A percentile compares a stretch with the other conserved stretches of the same genome.
Evolutionary conservation across 2,888 invertebrate species (phyloP).

Genomic region (Drosophila pseudotalamancana): DNA sequence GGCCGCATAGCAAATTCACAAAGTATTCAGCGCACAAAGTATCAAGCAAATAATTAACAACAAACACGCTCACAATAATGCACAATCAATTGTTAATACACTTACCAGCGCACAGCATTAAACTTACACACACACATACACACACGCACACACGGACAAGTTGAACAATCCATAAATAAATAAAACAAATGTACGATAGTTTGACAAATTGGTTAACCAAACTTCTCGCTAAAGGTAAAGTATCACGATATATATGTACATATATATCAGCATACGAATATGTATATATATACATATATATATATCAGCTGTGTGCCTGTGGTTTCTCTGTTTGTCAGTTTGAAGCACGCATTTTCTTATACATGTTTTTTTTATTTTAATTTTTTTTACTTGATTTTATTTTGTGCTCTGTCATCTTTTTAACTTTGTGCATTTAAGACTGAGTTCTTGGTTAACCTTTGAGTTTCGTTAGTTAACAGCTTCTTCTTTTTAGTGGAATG

Average conservation of each 20-base stretch:
- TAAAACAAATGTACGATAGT: conserved; percentile 17
- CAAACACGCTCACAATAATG: conserved; percentile 20
- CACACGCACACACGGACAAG: background rate
- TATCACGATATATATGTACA: conserved; percentile 1
- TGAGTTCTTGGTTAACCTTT: conserved; percentile 29
- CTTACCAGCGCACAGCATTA: conserved; percentile 11
- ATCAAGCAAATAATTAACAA: conserved; percentile 35
- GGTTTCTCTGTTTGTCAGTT: background rate
- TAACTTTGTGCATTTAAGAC: conserved; percentile 9
- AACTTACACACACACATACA: background rate
- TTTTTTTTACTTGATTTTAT: background rate
- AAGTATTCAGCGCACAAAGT: conserved; percentile 54
- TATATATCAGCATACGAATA: background rate
- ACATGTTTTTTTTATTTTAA: background rate
- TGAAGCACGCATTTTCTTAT: conserved; percentile 1
- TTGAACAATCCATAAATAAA: conserved; percentile 23
- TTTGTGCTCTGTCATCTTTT: conserved; percentile 1
- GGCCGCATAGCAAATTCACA: conserved; percentile 27
- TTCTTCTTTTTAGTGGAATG: conserved; percentile 6
- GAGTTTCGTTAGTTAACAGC: conserved; percentile 33
- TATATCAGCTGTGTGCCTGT: conserved; percentile 2
- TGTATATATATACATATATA: background rate
- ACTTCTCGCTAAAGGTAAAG: conserved; percentile 9
- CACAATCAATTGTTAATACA: conserved; percentile 21
- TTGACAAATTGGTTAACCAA: conserved; percentile 15